Conservation (phyloP, 1,140 invertebrate species). For the Trachymyrmex septentrionalis region DNA sequence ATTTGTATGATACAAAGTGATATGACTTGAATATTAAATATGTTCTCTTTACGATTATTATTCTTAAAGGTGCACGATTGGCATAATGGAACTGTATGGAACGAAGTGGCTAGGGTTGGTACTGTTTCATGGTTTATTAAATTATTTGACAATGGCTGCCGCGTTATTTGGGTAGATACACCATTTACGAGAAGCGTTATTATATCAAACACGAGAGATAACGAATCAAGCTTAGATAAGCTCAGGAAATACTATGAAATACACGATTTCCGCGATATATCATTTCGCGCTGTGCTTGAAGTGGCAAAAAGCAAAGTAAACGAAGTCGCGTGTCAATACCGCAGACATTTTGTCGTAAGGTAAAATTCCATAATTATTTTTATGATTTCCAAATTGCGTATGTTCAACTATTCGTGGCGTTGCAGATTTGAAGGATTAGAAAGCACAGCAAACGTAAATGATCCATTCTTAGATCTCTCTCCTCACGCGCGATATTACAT, state of each 20-base stretch:
- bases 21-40: neutral
- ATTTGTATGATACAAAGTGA: slow-evolving; percentile 7
- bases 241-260: slow-evolving; percentile 57
- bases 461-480: slow-evolving; percentile 54
- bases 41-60: neutral
- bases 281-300: slow-evolving; percentile 63
- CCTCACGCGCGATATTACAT: slow-evolving; percentile 47
- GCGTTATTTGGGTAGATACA: slow-evolving; percentile 79
- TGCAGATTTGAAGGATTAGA: slow-evolving; percentile 35
- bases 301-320: slow-evolving; percentile 59
- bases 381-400: neutral
- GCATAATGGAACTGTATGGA: slow-evolving; percentile 76
- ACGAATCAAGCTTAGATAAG: neutral
- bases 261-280: slow-evolving; percentile 77
- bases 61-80: slow-evolving; percentile 77
- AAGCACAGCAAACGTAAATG: slow-evolving; percentile 20
- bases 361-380: slow-evolving; percentile 2
- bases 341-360: slow-evolving; percentile 66
- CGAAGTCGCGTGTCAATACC: neutral
- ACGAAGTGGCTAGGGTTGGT: slow-evolving; percentile 77
- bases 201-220: slow-evolving; percentile 47
- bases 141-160: slow-evolving; percentile 70
- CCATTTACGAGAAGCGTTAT: slow-evolving; percentile 68
- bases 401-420: neutral
- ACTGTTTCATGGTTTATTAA: slow-evolving; percentile 77